Base-by-base conservation (phyloP, 2,888 invertebrate genomes). In the Spialia ferax region DNA sequence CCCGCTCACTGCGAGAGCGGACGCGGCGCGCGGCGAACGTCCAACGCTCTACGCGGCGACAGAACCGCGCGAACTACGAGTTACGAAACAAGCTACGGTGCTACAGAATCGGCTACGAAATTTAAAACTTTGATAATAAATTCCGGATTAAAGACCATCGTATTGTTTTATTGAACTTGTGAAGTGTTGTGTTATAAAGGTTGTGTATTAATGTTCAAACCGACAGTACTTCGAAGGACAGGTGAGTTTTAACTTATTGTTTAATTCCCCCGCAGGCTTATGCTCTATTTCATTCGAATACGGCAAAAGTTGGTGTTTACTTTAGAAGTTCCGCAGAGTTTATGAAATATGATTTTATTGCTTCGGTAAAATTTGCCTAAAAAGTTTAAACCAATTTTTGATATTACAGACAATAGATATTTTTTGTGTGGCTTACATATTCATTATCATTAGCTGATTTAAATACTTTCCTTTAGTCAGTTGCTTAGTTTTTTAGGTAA, bases 31-130 rank as follows among this genome's bases (percentile, higher is more conserved):
- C 15, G 15, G 42, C 42, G 5, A n/a, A 42, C 42, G 42, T 42
- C 7, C 42, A 11, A 60, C 71, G 72, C 60, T 55, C 45, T 45
- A 45, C 45, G 66, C 69, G 71, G 65, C 59, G 70, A 69, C 70
- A 68, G n/a, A n/a, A n/a, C 52, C 48, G 55, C 66, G 66, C 61
- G 67, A n/a, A n/a, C 26, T 67, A 18, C 18, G n/a, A n/a, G n/a
- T 35, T 52, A 54, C 62, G 52, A 22, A 20, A 20, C 23, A 2
- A 13, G 56, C 63, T 56, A 13, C n/a, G 20, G 2, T 23, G 45
- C 42, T 56, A 56, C 45, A 48, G 20, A 48, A 45, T 48, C 10
- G 11, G 48, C 48, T 48, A 42, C 23, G 52, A 55, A 55, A n/a
- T 35, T 32, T 23, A 23, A 13, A 20, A 11, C 13, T 35, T 23